phyloP scores from a whole-genome alignment of 2,888 invertebrate genomes.

The Aphidoletes aphidimyza region DNA sequence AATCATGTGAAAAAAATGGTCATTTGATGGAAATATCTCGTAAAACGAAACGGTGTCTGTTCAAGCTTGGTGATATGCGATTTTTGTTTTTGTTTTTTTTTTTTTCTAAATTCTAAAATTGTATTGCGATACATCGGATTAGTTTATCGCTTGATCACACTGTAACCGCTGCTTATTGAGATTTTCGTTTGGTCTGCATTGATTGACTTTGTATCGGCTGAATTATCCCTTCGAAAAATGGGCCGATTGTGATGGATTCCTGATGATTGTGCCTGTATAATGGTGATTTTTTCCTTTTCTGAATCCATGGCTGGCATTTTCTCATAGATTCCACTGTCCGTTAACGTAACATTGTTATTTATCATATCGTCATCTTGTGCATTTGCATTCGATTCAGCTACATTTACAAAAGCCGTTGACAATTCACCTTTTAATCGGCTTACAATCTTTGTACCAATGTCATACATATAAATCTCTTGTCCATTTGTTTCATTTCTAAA shows the following conservation, averaged over 20 bases:
- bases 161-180: not conserved
- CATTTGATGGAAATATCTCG: too few relatives aligned
- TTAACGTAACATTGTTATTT: constrained; percentile 70
- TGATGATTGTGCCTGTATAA: not conserved
- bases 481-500: constrained; percentile 66
- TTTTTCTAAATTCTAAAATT: too few relatives aligned
- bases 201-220: not conserved
- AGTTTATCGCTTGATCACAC: not conserved
- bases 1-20: too few relatives aligned
- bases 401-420: constrained; percentile 85
- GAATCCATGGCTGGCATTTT: constrained; percentile 56
- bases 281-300: constrained; percentile 8
- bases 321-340: constrained; percentile 66
- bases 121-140: too few relatives aligned
- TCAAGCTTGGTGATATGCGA: too few relatives aligned
- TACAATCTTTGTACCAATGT: constrained; percentile 77
- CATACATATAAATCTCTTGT: constrained; percentile 89
- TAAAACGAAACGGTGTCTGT: too few relatives aligned
- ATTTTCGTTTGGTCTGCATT: not conserved
- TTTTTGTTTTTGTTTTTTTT: too few relatives aligned
- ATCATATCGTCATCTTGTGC: constrained; percentile 73
- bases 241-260: not conserved
- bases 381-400: constrained; percentile 84
- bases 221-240: not conserved
- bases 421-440: constrained; percentile 84